These are phyloP conservation scores for Hypothenemus hampei DNA, from an alignment of 1,140 invertebrate genomes.

Conservation along the genomic window DNA sequence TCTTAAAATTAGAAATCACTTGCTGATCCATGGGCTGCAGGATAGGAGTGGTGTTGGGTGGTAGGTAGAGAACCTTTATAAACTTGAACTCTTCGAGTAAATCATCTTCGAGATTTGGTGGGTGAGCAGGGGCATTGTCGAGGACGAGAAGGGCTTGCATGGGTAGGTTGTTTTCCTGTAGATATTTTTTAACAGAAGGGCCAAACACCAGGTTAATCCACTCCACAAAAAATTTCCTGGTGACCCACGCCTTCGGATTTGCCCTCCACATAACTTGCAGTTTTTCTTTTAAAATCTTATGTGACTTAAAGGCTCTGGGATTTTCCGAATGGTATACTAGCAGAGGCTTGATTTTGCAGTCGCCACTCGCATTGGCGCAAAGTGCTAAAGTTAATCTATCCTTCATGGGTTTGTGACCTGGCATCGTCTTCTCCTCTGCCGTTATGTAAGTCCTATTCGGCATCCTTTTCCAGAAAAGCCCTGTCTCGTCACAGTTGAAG, in stretches of 20 bases:
- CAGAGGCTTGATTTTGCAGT: conserved; percentile 18
- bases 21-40: conserved; percentile 45
- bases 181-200: conserved; percentile 29
- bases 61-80: too few species aligned
- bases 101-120: conserved; percentile 10
- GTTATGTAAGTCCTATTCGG: conserved; percentile 45
- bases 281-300: conserved; percentile 13
- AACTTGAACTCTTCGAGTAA: too few species aligned
- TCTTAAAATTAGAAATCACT: conserved; percentile 43
- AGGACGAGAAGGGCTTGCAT: conserved; percentile 40
- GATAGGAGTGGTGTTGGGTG: conserved; percentile 40
- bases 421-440: conserved; percentile 41
- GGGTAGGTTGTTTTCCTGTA: conserved; percentile 16
- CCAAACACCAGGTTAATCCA: conserved; percentile 30
- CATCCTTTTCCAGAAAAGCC: conserved; percentile 26
- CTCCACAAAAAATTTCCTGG: conserved; percentile 1
- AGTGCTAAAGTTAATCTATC: conserved; percentile 34
- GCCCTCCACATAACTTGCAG: conserved; percentile 18
- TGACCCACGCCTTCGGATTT: conserved; percentile 23
- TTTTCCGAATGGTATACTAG: conserved; percentile 27
- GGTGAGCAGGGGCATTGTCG: conserved; percentile 41
- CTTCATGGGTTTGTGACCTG: conserved; percentile 47
- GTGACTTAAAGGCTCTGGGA: conserved; percentile 23
- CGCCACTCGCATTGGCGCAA: conserved; percentile 17
- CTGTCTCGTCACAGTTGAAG: conserved; percentile 27